phyloP scores from a whole-genome alignment of 2,888 invertebrate species.

The Dryobota labecula region DNA sequence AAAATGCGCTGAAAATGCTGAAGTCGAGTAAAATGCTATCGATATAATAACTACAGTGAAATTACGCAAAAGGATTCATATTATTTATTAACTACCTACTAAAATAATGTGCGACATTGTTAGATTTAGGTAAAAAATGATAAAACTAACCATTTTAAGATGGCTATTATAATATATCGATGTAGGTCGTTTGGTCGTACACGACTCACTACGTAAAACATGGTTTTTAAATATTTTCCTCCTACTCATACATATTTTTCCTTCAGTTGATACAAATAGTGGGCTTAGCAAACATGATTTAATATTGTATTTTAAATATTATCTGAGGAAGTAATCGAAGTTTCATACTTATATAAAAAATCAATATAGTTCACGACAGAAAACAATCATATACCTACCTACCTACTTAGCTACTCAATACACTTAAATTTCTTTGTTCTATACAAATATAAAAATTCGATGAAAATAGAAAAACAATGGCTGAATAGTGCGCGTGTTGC shows the following conservation, averaged over 20 bases:
- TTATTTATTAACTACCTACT: not conserved
- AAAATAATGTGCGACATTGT: not conserved
- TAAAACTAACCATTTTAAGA: not conserved
- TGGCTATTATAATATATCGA: not conserved
- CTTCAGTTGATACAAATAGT: not conserved
- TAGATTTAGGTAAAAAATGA: not conserved
- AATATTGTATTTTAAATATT: not conserved
- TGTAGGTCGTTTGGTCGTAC: not conserved
- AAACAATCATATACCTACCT: slow-evolving; percentile 2
- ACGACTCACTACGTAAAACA: not conserved
- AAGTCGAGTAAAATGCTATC: not conserved
- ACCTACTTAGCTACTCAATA: slow-evolving; percentile 6
- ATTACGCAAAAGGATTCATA: not conserved
- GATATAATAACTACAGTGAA: not conserved
- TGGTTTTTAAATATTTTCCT: slow-evolving; percentile 1
- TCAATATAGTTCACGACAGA: slow-evolving; percentile 15
- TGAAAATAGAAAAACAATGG: slow-evolving; percentile 47
- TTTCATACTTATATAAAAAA: not conserved
- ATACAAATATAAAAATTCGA: slow-evolving; percentile 36
- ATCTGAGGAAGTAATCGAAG: not conserved
- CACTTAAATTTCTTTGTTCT: slow-evolving; percentile 32
- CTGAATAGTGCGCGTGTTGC: slow-evolving; percentile 62
- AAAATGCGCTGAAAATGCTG: not conserved
- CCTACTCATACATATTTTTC: not conserved
- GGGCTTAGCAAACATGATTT: not conserved